Base-by-base conservation (phyloP, 1,140 invertebrate species). In the Zaprionus ghesquierei region DNA sequence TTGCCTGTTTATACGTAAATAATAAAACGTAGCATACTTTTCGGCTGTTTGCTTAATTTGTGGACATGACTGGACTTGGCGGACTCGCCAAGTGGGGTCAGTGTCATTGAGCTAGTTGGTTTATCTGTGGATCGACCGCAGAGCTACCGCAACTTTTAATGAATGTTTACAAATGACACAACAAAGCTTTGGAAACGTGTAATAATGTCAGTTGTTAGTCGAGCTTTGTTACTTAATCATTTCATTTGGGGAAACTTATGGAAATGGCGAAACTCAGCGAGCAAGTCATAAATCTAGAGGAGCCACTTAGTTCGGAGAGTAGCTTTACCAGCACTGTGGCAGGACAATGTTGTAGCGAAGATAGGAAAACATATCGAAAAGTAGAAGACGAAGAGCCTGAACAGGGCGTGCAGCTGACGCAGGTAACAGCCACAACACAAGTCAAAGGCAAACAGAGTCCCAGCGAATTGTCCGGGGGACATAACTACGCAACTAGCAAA, bases 401-500 rank as follows among this genome's bases (percentile, higher is more conserved):
- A 6, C 27, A 62, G 22, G 27, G 8, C 10, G 33, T 12, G 9
- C 23, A 23, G n/a, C 15, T 49, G 10, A 51, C 44, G 0, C 13
- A 59, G 5, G 29, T 29, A 6, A 0, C 55, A 4, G 22, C n/a
- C 9, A 49, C 54, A 53, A 41, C 1, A 9, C 12, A 33, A 31
- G 0, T 10, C 6, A 70, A 56, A 5, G 27, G 53, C 22, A 46
- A 76, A 8, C 74, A 80, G 6, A 74, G 69, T 46, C 53, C 56
- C 0, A 80, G 68, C 12, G 69, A 74, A 12, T 10, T 82, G 2
- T 79, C 82, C 0, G 62, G 53, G 1, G 76, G 61, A 0, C 69
- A 84, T 23, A 90, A 75, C 44, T 90, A 87, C 75, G 87, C 81
- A 5, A 64, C 66, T 5, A 90, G 79, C 13, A 90, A 90, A 81